Conservation (phyloP, 1,140 invertebrate genomes). For the Scaptomyza graminum region DNA sequence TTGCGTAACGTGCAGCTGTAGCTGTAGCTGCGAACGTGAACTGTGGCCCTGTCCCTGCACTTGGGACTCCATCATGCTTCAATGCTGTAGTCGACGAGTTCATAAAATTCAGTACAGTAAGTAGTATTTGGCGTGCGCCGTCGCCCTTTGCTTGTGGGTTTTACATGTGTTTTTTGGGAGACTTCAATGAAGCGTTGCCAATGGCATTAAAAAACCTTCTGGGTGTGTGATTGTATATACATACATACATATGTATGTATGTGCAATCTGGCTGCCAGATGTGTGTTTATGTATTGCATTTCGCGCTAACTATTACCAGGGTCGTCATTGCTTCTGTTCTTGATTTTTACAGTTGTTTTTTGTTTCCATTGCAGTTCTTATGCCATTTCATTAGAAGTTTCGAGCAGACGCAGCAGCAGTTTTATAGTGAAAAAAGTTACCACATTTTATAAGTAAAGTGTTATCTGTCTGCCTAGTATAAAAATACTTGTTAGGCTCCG, state of each 20-base stretch:
- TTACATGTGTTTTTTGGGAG: slow-evolving; percentile 10
- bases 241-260: slow-evolving; percentile 5
- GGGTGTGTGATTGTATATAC: not conserved
- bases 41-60: slow-evolving; percentile 53
- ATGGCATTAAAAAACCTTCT: slow-evolving; percentile 25
- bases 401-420: slow-evolving; percentile 12
- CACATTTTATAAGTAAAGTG: slow-evolving; percentile 14
- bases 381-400: slow-evolving; percentile 49
- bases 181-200: slow-evolving; percentile 44
- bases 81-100: slow-evolving; percentile 37
- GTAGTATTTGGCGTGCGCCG: slow-evolving; percentile 49
- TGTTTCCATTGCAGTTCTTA: slow-evolving; percentile 39
- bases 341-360: slow-evolving; percentile 45
- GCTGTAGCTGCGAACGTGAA: slow-evolving; percentile 53
- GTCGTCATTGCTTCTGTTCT: slow-evolving; percentile 35
- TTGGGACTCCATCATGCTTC: slow-evolving; percentile 47
- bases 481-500: slow-evolving; percentile 34
- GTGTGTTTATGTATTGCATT: slow-evolving; percentile 44
- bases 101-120: slow-evolving; percentile 41
- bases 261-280: slow-evolving; percentile 47
- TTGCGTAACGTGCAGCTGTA: slow-evolving; percentile 63
- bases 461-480: slow-evolving; percentile 35
- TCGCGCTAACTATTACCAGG: slow-evolving; percentile 48
- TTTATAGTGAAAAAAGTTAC: slow-evolving; percentile 30
- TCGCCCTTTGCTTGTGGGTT: slow-evolving; percentile 45